Conservation (phyloP, 1,140 invertebrate species). For the Drosophila carrolli region DNA sequence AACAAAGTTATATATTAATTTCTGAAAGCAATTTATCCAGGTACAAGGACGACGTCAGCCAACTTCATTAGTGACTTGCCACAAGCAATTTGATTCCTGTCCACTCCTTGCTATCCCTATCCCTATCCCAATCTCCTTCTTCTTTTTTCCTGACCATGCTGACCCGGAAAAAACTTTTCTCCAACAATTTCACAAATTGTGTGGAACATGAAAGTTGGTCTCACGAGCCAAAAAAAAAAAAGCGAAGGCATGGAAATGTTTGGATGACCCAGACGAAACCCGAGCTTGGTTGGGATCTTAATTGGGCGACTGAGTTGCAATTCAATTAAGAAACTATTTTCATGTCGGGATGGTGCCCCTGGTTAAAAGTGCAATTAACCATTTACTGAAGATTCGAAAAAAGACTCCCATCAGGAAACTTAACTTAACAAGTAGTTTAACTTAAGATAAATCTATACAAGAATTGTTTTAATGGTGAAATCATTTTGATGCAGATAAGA, state of each 20-base stretch:
- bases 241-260: conserved; percentile 7
- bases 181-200: conserved; percentile 38
- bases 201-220: conserved; percentile 32
- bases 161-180: conserved; percentile 30
- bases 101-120: background rate
- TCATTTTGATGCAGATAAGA: too few species aligned
- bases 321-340: conserved; percentile 44
- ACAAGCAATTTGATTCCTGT: conserved; percentile 35
- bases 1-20: conserved; percentile 40
- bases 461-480: too few species aligned
- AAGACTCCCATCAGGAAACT: background rate
- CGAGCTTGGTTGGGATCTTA: background rate
- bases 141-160: conserved; percentile 36
- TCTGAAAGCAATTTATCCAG: conserved; percentile 15
- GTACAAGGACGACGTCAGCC: conserved; percentile 13
- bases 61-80: conserved; percentile 44
- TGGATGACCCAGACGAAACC: background rate
- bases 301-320: conserved; percentile 10
- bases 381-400: background rate
- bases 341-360: background rate
- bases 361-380: background rate
- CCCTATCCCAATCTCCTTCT: background rate
- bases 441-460: too few species aligned
- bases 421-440: background rate
- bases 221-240: background rate